Evolutionary conservation across 1,140 invertebrate genomes (phyloP).

Genomic region (Lordiphosa stackelbergi): DNA sequence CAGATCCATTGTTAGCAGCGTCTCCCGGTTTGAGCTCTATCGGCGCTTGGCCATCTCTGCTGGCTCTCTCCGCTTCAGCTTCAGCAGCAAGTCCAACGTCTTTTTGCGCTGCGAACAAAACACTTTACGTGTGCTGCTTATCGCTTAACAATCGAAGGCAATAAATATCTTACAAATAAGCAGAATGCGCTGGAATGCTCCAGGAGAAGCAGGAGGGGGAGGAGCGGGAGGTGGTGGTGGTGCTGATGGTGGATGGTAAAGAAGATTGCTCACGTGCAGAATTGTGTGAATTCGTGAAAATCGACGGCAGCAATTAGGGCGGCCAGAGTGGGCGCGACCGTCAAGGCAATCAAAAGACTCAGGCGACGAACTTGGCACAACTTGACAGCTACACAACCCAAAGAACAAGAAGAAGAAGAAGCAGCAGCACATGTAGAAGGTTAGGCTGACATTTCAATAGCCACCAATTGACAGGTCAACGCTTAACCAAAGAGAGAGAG

Average conservation of each 20-base stretch:
- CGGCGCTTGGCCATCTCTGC: constrained; percentile 35
- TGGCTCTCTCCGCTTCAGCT: constrained; percentile 1
- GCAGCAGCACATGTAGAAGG: neutral
- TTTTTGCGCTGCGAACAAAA: constrained; percentile 52
- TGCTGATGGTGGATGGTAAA: constrained; percentile 1
- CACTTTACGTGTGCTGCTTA: constrained; percentile 75
- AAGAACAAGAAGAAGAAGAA: neutral
- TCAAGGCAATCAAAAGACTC: constrained; percentile 68
- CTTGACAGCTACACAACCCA: too few relatives aligned
- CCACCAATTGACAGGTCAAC: constrained; percentile 77
- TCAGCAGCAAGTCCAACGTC: constrained; percentile 2
- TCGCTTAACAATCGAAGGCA: constrained; percentile 75
- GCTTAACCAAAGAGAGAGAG: constrained; percentile 41
- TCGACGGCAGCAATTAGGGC: constrained; percentile 70
- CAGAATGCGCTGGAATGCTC: constrained; percentile 75
- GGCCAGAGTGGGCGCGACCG: constrained; percentile 20
- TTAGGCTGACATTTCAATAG: constrained; percentile 77
- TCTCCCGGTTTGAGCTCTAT: constrained; percentile 35
- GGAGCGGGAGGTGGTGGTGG: neutral
- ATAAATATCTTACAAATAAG: constrained; percentile 78
- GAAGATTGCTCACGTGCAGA: constrained; percentile 47
- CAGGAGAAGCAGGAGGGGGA: constrained; percentile 4
- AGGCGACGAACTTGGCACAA: constrained; percentile 60
- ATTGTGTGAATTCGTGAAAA: constrained; percentile 74
- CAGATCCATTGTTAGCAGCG: constrained; percentile 44